Base-by-base conservation (phyloP, 2,888 invertebrate genomes). In the Eutolmus rufibarbis region DNA sequence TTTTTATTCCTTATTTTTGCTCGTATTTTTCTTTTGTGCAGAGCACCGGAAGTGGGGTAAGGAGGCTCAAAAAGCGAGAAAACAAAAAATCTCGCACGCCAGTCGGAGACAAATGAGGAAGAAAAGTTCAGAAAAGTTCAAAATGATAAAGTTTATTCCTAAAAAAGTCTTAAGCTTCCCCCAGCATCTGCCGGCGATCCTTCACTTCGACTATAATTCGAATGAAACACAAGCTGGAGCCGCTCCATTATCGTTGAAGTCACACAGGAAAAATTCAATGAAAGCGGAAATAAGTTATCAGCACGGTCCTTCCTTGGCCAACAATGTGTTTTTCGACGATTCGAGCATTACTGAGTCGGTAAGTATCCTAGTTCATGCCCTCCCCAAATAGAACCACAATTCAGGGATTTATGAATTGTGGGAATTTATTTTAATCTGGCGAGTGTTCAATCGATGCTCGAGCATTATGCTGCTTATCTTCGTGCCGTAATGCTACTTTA, bases 111-210 rank as follows among this genome's bases (percentile, higher is more conserved):
- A 85, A 74, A 74, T 51, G 77, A 37, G 51, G 79, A 87, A 87
- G 46, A 87, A 84, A 43, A 77, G 74, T 85, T 57, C 28, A 9
- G 43, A 46, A 19, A 87, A 87, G 46, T 87, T 46, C 31, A 85
- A 85, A 86, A 77, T 82, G 86, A 88, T 86, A 76, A 89, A 89
- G 85, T 85, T 66, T 51, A 84, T 87, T 43, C 88, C 89, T 74
- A 87, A 88, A 78, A 88, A 88, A 46, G 87, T 89, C 57, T 82
- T 89, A 31, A 88, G 87, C 79, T 89, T 89, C 66, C 89, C 89
- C 14, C 82, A 88, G n/a, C 88, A 89, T 88, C 81, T 89, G 78
- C 89, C 89, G 12, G 84, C 87, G 14, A 88, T 86, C 28, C 81
- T 87, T 51, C 88, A 89, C 74, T 88, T 87, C 28, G 88, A 88